Conservation (phyloP, 2,888 invertebrate genomes). For the Philaethria dido region DNA sequence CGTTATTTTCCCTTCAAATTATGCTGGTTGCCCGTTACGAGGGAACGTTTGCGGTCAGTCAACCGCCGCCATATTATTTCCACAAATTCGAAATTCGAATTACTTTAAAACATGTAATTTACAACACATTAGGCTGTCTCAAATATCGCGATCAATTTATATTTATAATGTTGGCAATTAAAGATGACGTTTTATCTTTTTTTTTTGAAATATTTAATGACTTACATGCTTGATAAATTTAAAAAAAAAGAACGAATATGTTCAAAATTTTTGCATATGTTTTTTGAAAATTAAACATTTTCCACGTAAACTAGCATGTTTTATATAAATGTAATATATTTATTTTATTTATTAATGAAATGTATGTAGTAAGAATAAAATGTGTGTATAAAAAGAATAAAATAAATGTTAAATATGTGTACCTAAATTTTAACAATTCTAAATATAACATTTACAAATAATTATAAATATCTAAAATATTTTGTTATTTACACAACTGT, state of each 20-base stretch:
- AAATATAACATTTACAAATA: too few species aligned
- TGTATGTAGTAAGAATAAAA: too few species aligned
- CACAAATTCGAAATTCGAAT: conserved; percentile 14
- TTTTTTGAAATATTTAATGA: background rate
- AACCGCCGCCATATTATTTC: conserved; percentile 1
- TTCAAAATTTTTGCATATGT: too few species aligned
- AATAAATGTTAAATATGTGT: too few species aligned
- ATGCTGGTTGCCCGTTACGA: conserved; percentile 20
- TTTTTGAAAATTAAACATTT: too few species aligned
- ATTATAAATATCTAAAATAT: too few species aligned
- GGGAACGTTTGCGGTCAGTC: conserved; percentile 23
- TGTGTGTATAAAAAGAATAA: too few species aligned
- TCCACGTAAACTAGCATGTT: too few species aligned
- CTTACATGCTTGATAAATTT: background rate
- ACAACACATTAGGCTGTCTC: background rate
- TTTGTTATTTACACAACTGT: too few species aligned
- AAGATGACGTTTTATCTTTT: background rate
- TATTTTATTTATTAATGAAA: too few species aligned
- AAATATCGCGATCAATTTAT: background rate
- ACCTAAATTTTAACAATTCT: too few species aligned
- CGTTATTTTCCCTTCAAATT: conserved; percentile 13
- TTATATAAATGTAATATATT: too few species aligned
- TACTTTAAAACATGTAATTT: conserved; percentile 10
- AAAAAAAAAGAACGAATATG: background rate
- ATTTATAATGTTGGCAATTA: background rate